These are phyloP conservation scores for Syngnathoides biaculeatus DNA, from an alignment of 2,113 vertebrate species.

Conservation along the genomic window DNA sequence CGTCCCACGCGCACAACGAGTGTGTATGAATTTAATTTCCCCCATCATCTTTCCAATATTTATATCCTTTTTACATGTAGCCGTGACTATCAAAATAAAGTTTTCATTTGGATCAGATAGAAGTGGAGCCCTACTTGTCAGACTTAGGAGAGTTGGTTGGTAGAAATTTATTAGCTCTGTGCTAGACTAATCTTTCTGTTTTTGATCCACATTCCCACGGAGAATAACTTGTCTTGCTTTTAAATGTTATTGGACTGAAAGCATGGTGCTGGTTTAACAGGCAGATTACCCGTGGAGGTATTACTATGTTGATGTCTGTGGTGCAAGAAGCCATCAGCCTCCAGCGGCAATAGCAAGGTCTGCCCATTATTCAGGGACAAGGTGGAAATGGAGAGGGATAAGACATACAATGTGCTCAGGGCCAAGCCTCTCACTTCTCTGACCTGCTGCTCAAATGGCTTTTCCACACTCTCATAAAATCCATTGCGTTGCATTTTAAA, in stretches of 20 bases:
- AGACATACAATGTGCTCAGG: constrained; percentile 74
- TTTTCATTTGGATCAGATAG: constrained; percentile 5
- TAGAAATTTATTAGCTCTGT: neutral
- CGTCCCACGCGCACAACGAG: no score
- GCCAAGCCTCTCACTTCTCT: constrained; percentile 67
- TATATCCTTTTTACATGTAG: neutral
- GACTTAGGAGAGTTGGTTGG: constrained; percentile 23
- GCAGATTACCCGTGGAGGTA: constrained; percentile 64
- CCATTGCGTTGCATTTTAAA: constrained; percentile 76
- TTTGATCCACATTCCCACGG: constrained; percentile 41
- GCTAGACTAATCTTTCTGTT: constrained; percentile 35
- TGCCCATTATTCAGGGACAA: constrained; percentile 73
- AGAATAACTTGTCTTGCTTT: constrained; percentile 50
- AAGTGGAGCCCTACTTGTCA: constrained; percentile 1
- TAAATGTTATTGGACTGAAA: constrained; percentile 50
- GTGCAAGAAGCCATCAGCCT: constrained; percentile 70
- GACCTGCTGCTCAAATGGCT: constrained; percentile 75
- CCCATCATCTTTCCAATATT: neutral
- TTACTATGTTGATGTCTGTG: constrained; percentile 70
- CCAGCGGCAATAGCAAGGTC: constrained; percentile 63
- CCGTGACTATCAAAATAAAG: neutral
- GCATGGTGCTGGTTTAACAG: constrained; percentile 61
- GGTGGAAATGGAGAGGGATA: constrained; percentile 75
- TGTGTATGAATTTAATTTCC: neutral
- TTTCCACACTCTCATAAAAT: constrained; percentile 72